These are phyloP conservation scores for Tamias sibiricus DNA, from an alignment of 2,113 vertebrate species.

Conservation along the genomic window DNA sequence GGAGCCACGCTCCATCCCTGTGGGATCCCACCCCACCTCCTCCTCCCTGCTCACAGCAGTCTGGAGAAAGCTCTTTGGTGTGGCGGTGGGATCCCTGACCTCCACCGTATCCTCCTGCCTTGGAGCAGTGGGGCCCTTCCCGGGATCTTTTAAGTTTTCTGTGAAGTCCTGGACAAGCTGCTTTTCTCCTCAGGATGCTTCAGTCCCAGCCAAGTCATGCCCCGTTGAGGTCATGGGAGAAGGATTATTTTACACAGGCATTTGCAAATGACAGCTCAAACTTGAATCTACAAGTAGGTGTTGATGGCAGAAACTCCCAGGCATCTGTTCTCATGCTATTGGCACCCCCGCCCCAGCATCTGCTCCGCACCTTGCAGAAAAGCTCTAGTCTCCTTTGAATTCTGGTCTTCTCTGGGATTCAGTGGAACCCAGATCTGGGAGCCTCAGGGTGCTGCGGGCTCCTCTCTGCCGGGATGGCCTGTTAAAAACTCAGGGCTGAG, in stretches of 20 bases:
- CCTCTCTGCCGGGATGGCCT: neutral
- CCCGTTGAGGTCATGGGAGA: neutral
- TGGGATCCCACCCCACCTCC: neutral
- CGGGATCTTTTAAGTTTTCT: neutral
- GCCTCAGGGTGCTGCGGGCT: neutral
- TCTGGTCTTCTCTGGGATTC: neutral
- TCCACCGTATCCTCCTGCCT: neutral
- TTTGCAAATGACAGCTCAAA: constrained; percentile 59
- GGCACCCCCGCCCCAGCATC: neutral
- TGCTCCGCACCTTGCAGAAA: constrained; percentile 34
- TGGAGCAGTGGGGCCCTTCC: neutral
- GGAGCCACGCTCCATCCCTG: neutral
- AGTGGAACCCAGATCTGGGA: neutral
- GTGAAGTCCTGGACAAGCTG: neutral
- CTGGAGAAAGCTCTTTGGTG: neutral
- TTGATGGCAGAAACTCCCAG: constrained; percentile 33
- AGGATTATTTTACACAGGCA: constrained; percentile 56
- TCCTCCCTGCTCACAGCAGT: neutral
- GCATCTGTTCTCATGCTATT: constrained; percentile 27
- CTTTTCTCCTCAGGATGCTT: constrained; percentile 42
- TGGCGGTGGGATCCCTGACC: neutral
- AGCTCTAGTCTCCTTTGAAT: neutral
- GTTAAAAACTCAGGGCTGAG: neutral
- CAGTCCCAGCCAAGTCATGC: constrained; percentile 59
- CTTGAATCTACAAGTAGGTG: constrained; percentile 58